Base-by-base conservation (phyloP, 2,888 invertebrate genomes). In the Eubasilissa splendida region DNA sequence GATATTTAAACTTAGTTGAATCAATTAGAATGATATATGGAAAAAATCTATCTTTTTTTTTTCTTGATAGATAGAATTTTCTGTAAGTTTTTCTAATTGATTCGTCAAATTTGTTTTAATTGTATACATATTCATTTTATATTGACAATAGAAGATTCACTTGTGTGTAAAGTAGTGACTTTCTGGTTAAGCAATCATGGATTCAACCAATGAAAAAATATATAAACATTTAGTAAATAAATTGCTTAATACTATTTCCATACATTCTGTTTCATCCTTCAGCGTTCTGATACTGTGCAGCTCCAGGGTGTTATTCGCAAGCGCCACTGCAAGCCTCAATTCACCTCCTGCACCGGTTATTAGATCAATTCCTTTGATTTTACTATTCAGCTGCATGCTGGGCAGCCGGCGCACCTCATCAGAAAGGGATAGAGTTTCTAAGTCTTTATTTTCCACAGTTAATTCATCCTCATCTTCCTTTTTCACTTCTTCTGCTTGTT, bases 281-380 rank as follows among this genome's bases (percentile, higher is more conserved):
- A 85, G 87, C 58, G 91, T 85, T 79, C 88, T 88, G 83, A 93
- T 86, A 76, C 93, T 92, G 86, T 94, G 93, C 79, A 97, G 87
- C 84, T 95, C 94, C 8, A 97, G 89, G 0, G 92, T 92, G 86
- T 98, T 98, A 86, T 96, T 95, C 9, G 92, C 91, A 54, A 96
- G 87, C 33, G 92, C 91, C 3, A 92, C 90, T 1, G 93, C 91
- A 5, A 95, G 88, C 84, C 96, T 91, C 4, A 96, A 86, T 86
- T 95, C 95, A 3, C 93, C 92, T 7, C 93, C 94, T 77, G 92
- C 92, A 2, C 96, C 96, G 79, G 95, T 87, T 53, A 95, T 87
- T 3, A 96, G 86, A 85, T 95, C 92, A 0, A 94, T 88, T 0
- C 94, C 93, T 87, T 96, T 96, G 56, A 93, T 89, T 88, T 94